Percentiles rank a stretch among this genome's conserved stretches.
These are phyloP conservation scores for Antechinus stuartii DNA, from an alignment of 2,113 vertebrate species.

Conservation along the genomic window DNA sequence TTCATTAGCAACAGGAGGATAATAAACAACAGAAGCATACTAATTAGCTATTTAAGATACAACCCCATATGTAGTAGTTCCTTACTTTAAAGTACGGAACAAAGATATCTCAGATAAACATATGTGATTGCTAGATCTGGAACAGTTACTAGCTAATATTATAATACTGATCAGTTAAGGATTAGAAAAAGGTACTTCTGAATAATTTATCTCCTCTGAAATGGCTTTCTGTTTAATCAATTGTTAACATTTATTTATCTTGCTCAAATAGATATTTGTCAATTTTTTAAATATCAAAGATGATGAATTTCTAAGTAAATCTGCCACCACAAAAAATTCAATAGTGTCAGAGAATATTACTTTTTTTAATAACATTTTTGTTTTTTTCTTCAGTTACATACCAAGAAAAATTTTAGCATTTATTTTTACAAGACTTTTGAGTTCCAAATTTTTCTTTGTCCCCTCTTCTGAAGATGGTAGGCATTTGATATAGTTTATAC, in stretches of 20 bases:
- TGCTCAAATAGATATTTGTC: background rate
- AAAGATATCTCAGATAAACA: background rate
- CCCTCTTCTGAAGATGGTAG: too few species aligned
- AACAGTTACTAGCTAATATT: slow-evolving; percentile 6
- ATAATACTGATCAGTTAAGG: background rate
- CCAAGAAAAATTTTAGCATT: too few species aligned
- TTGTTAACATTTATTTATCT: slow-evolving; percentile 1
- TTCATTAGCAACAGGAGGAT: slow-evolving; percentile 58
- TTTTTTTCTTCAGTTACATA: too few species aligned
- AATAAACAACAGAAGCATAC: slow-evolving; percentile 60
- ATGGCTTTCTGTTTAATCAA: background rate
- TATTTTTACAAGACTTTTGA: too few species aligned
- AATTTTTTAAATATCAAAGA: background rate
- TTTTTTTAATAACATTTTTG: background rate
- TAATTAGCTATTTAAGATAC: slow-evolving; percentile 40
- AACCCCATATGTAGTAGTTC: slow-evolving; percentile 10
- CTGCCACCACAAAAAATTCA: background rate
- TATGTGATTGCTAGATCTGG: background rate
- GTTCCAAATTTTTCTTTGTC: too few species aligned
- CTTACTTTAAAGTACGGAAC: slow-evolving; percentile 42
- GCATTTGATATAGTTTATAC: too few species aligned
- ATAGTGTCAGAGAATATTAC: background rate
- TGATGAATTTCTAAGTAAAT: background rate
- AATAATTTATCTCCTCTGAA: background rate
- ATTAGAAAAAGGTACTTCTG: background rate